Evolutionary conservation across 2,797 vertebrate species (phyloP).

Genomic region (Helicolenus hilgendorfi): DNA sequence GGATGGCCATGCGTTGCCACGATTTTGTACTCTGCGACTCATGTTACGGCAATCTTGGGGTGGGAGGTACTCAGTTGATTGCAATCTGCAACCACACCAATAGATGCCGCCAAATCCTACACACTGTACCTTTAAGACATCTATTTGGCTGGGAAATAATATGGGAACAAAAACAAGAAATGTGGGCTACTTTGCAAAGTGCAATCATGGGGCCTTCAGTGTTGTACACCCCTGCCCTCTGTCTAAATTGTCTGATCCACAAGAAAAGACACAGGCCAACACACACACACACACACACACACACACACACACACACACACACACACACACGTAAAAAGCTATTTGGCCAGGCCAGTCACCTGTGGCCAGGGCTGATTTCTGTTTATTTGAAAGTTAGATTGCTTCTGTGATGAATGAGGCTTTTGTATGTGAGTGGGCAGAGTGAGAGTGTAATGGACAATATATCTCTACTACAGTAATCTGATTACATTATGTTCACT

Average conservation of each 20-base stretch:
- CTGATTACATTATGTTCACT: background rate
- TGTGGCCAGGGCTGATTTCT: conserved; percentile 82
- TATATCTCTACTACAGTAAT: conserved; percentile 24
- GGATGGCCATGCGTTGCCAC: too few relatives aligned
- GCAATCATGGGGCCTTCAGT: background rate
- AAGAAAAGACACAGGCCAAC: conserved; percentile 10
- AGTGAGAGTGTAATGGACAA: conserved; percentile 23
- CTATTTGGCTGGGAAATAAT: background rate
- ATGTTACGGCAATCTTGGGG: too few relatives aligned
- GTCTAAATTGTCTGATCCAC: conserved; percentile 40
- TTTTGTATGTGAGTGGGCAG: conserved; percentile 35
- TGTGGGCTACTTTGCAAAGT: background rate
- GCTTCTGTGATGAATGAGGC: conserved; percentile 67
- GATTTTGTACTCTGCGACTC: too few relatives aligned
- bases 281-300: conserved; percentile 17
- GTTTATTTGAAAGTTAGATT: conserved; percentile 89
- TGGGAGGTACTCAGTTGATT: too few relatives aligned
- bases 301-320: conserved; percentile 23
- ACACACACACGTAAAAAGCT: conserved; percentile 56
- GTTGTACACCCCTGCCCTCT: conserved; percentile 5
- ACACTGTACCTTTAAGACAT: background rate
- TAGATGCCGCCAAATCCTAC: too few relatives aligned
- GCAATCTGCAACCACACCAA: too few relatives aligned
- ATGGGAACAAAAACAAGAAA: background rate
- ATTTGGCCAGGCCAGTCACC: conserved; percentile 84